Base-by-base conservation (phyloP, 2,888 invertebrate species). In the Cephus spinipes region DNA sequence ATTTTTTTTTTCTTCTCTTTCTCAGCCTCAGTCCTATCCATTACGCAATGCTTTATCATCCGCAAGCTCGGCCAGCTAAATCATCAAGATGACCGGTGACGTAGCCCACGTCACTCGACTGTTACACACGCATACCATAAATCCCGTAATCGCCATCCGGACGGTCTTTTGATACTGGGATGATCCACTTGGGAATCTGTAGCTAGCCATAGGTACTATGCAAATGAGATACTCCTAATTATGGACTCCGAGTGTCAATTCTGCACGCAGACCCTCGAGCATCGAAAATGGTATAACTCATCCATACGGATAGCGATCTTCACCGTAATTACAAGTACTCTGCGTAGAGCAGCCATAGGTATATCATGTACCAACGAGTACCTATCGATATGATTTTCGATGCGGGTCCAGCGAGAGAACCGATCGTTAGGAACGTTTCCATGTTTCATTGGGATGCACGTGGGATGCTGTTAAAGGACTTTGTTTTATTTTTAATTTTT, bases 11-110 rank as follows among this genome's bases (percentile, higher is more conserved):
- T 68, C 4, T 36, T 73, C 73, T 77, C 68, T 73, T 30, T 32
- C 73, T 73, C 73, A 31, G 77, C 80, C 77, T 85, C 82, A 83
- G 81, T 83, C 81, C 81, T 83, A 87, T 87, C 80, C 82, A 81
- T 87, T 86, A 85, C 84, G 83, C 85, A 86, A 86, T 84, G 82
- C 83, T 88, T 88, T 87, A 87, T 87, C 88, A 86, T 81, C 79
- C 23, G 77, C 81, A 83, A 85, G 84, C 85, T 78, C 83, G 85
- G 84, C 23, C 2, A 23, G 9, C 86, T 87, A 85, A 86, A 87
- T 87, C 82, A 81, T 73, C 55, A 12, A 31, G 55, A 55, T 23
- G 15, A 36, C 11, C 77, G 40, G 31, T 55, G 68, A 68, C 74
- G 74, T 69, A 33, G 76, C 55, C 73, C 23, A n/a, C 68, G 40